A percentile compares a stretch with the other conserved stretches of the same genome.
Conservation (phyloP, 2,797 vertebrate species). For the Chanos chanos region DNA sequence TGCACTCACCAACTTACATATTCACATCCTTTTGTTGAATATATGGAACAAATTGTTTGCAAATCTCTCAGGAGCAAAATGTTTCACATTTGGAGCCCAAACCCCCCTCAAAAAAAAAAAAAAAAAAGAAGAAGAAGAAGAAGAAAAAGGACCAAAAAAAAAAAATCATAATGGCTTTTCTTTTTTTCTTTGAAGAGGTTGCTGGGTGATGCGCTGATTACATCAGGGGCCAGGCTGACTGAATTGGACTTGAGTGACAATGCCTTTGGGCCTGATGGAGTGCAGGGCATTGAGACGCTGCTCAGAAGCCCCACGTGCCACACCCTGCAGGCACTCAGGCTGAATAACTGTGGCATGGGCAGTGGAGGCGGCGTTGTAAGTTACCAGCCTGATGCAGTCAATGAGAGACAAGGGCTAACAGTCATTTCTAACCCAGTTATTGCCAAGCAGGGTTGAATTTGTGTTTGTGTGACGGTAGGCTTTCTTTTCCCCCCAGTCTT, state of each 20-base stretch:
- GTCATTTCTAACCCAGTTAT: too few relatives aligned
- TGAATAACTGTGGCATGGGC: conserved; percentile 98
- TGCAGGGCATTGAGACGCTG: conserved; percentile 86
- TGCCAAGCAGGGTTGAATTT: too few relatives aligned
- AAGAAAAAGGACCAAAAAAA: too few relatives aligned
- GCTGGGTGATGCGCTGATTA: conserved; percentile 82
- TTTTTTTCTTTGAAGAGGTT: conserved; percentile 66
- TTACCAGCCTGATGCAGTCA: background rate
- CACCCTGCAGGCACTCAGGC: conserved; percentile 81
- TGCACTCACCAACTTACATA: background rate
- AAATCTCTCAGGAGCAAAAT: too few relatives aligned
- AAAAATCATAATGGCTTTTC: too few relatives aligned
- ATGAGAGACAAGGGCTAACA: background rate
- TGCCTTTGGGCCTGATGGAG: conserved; percentile 92
- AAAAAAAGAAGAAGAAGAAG: too few relatives aligned
- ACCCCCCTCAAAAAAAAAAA: too few relatives aligned
- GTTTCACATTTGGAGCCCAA: too few relatives aligned
- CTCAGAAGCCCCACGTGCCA: conserved; percentile 86
- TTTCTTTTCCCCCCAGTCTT: too few relatives aligned
- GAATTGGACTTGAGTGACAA: conserved; percentile 96
- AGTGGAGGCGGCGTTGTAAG: conserved; percentile 90
- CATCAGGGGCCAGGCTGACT: conserved; percentile 83
- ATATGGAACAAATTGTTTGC: too few relatives aligned
- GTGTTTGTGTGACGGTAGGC: too few relatives aligned
- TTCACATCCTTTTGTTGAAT: background rate